Base-by-base conservation (phyloP, 1,140 invertebrate species). In the Anastrepha obliqua region DNA sequence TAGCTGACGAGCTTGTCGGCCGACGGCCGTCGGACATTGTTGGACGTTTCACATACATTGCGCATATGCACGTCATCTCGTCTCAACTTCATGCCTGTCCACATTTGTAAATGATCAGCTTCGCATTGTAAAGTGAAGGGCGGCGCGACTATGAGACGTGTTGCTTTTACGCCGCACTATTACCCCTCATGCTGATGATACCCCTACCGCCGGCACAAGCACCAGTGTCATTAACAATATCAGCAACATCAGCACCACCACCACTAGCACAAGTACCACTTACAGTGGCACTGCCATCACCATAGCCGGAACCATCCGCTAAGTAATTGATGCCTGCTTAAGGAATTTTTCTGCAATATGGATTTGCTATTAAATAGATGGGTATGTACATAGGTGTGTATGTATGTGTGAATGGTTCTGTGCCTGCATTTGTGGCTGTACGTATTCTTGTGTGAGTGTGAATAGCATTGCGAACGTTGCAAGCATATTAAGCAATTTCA, bases 341-440 rank as follows among this genome's bases (percentile, higher is more conserved):
- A 90, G 90, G 90, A 90, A 90, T 89, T 90, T 90, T 90, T 90
- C 87, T 86, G 90, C 90, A 90, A 89, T 90, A 90, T 90, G 90
- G 90, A 90, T 90, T 90, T 90, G 89, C 90, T 90, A 81, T 81
- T 81, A 81, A 81, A 47, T 42, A 55, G 74, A 51, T 51, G 44
- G 39, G 39, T 67, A 39, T 42, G 65, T 42, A 42, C n/a, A 67
- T 67, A 67, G 13, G 65, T 15, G 29, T 17, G 55, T 58, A 58
- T 13, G 7, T 13, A 1, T 58, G 13, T 58, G 55, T 58, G 13
- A 7, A 58, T 62, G 17, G 17, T 17, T 62, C 17, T 62, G 60
- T 13, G 17, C 20, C 17, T 55, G 11, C 29, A 9, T 47, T 3
- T 81, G 74, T 20, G 4, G 20, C 6, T 81, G 51, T 55, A 29